phyloP scores from a whole-genome alignment of 2,797 vertebrate genomes.

The Lagodon rhomboides region DNA sequence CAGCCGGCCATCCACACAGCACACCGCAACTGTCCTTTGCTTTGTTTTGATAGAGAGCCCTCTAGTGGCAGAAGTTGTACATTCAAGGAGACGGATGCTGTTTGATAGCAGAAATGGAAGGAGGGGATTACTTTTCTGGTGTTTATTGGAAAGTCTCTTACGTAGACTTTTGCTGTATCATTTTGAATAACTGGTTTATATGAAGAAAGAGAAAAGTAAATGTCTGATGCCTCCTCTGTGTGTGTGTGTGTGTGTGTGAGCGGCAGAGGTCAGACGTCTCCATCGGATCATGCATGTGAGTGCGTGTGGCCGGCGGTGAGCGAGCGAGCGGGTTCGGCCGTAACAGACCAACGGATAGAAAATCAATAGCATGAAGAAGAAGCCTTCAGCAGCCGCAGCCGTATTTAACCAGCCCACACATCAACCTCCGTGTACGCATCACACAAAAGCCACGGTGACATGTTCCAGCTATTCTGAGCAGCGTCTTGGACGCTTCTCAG shows the following conservation, averaged over 20 bases:
- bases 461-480: constrained; percentile 15
- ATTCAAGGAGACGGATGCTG: too few relatives aligned
- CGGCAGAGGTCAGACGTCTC: constrained; percentile 5
- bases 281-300: constrained; percentile 35
- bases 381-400: constrained; percentile 11
- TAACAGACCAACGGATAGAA: constrained; percentile 57
- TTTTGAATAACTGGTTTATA: too few relatives aligned
- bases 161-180: too few relatives aligned
- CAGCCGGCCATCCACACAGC: too few relatives aligned
- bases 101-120: too few relatives aligned
- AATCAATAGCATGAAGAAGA: constrained; percentile 68
- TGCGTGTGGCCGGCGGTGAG: constrained; percentile 3
- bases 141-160: too few relatives aligned
- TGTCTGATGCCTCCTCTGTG: neutral
- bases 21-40: too few relatives aligned
- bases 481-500: neutral
- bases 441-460: constrained; percentile 31
- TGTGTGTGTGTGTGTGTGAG: neutral
- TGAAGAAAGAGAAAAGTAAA: too few relatives aligned
- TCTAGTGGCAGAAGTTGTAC: too few relatives aligned
- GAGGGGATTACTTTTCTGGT: too few relatives aligned
- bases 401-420: constrained; percentile 38
- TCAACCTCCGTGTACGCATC: constrained; percentile 22
- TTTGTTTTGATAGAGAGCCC: too few relatives aligned
- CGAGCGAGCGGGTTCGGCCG: constrained; percentile 13